Percentiles rank a stretch among this genome's conserved stretches.
Evolutionary conservation across 2,888 invertebrate genomes (phyloP).

Genomic region (Pollenia labialis): DNA sequence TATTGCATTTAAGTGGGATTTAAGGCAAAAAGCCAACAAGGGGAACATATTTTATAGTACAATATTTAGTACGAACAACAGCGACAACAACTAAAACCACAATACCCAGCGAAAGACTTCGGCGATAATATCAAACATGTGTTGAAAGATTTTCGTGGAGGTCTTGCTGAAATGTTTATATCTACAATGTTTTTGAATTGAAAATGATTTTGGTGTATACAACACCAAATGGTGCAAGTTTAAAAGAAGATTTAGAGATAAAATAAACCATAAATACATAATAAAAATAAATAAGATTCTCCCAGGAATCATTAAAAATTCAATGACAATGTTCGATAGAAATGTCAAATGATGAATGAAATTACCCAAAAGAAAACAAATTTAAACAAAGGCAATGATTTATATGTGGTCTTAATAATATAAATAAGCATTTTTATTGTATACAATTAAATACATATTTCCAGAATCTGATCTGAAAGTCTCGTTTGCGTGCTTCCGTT

Average conservation of each 20-base stretch:
- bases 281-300: conserved; percentile 21
- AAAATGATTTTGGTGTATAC: conserved; percentile 42
- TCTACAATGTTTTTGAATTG: conserved; percentile 40
- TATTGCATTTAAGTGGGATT: conserved; percentile 57
- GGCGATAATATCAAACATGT: conserved; percentile 30
- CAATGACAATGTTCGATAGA: conserved; percentile 60
- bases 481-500: neutral
- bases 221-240: neutral
- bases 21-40: conserved; percentile 52
- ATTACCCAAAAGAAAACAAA: conserved; percentile 20
- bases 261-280: conserved; percentile 25
- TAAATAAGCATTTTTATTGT: neutral
- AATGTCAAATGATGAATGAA: conserved; percentile 48
- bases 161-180: conserved; percentile 52
- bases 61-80: conserved; percentile 50
- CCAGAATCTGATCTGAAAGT: neutral
- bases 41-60: conserved; percentile 57
- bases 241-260: conserved; percentile 7
- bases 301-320: conserved; percentile 62
- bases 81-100: conserved; percentile 14
- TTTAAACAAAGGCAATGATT: conserved; percentile 36
- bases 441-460: neutral
- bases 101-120: neutral
- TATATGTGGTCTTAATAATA: neutral
- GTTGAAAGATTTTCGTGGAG: conserved; percentile 47